A percentile compares a stretch with the other conserved stretches of the same genome.
Evolutionary conservation across 2,888 invertebrate species (phyloP).

Genomic region (Proisotoma minuta): DNA sequence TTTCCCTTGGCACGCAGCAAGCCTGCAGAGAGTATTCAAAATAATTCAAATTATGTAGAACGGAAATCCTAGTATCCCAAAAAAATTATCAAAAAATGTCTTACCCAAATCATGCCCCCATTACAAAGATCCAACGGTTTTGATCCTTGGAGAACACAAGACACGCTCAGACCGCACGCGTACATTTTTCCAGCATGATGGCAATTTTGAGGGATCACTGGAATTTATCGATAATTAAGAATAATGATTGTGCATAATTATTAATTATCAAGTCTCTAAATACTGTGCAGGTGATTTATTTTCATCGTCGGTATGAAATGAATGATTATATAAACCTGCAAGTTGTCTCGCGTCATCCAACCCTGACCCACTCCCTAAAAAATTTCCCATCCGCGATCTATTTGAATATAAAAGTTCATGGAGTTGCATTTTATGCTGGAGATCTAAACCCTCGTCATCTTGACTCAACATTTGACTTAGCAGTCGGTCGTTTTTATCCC

Average conservation of each 20-base stretch:
- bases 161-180: conserved; percentile 84
- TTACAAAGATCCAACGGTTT: conserved; percentile 84
- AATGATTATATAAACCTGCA: conserved; percentile 35
- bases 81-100: conserved; percentile 49
- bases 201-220: conserved; percentile 53
- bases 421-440: conserved; percentile 42
- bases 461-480: conserved; percentile 41
- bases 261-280: background rate
- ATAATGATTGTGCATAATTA: background rate
- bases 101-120: conserved; percentile 84
- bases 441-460: conserved; percentile 27
- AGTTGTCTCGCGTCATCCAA: conserved; percentile 45
- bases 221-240: conserved; percentile 18
- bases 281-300: too few species aligned
- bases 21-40: conserved; percentile 14
- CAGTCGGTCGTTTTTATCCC: conserved; percentile 34
- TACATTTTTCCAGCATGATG: conserved; percentile 80
- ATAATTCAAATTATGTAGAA: background rate
- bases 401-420: conserved; percentile 46
- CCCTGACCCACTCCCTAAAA: background rate
- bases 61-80: background rate
- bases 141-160: conserved; percentile 82
- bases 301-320: background rate
- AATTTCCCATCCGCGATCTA: conserved; percentile 32
- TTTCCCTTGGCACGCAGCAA: conserved; percentile 72